Evolutionary conservation across 2,888 invertebrate species (phyloP), one percentile per base, ranked within the genome.

Genomic region (Helobdella robusta): DNA sequence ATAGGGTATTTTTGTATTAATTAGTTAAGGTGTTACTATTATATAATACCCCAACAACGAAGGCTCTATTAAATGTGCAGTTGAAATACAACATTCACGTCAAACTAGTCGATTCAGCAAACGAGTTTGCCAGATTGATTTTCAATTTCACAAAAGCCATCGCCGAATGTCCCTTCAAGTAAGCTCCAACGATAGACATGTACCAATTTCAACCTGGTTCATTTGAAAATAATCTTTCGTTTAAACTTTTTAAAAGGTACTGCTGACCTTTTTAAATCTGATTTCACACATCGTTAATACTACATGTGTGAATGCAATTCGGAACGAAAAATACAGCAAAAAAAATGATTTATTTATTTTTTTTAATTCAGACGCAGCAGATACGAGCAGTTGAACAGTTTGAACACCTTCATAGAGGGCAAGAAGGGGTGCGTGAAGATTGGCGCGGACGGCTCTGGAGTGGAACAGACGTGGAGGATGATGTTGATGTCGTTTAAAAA

Each of bases 131-230:
- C 28, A 56, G 32, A 56, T 30, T 30, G 28, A 30, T 56, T 28
- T 30, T 56, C 25, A 30, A 30, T 32, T 56, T 30, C 23, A 56
- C 56, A 5, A 56, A 56, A 30, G 28, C 56, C 8, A 28, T 56
- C 18, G 56, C 56, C 3, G 56, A 56, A 30, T 56, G 56, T 30
- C 56, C 56, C 6, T 56, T 30, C 28, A 56, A 56, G 56, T 56
- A 28, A 25, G 56, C n/a, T n/a, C 11, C 11, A 40, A 40, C n/a
- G n/a, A n/a, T n/a, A n/a, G n/a, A n/a, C n/a, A n/a, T n/a, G n/a
- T n/a, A n/a, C n/a, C n/a, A n/a, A n/a, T n/a, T n/a, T n/a, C n/a
- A n/a, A n/a, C n/a, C n/a, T n/a, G n/a, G n/a, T n/a, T n/a, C n/a
- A n/a, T n/a, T n/a, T n/a, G n/a, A n/a, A n/a, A n/a, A n/a, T n/a